Evolutionary conservation across 2,888 invertebrate genomes (phyloP), one percentile per base, ranked within the genome.

Genomic region (Coremacera marginata): DNA sequence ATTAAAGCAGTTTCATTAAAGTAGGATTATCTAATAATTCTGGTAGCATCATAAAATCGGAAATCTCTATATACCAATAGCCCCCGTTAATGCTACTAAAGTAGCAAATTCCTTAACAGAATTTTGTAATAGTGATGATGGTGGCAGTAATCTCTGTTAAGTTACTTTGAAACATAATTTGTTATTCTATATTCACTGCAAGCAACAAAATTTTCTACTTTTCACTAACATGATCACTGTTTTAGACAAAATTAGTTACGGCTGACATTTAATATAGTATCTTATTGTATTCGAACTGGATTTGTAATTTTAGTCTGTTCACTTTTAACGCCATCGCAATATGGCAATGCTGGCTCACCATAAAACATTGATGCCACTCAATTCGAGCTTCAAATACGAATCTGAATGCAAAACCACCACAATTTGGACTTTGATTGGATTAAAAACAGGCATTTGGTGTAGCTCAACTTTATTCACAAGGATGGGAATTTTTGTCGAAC

Each of bases 361-460:
- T 82, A 78, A 82, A 78, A 81, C 72, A 79, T 75, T 73, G 71
- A 78, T 14, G 70, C 72, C 77, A 57, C 65, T 76, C 52, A 55
- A 34, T 16, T 67, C 49, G 37, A 70, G 60, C 73, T 34, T 71
- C 65, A 79, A 80, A 79, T 22, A 22, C 57, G 52, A 74, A 57
- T 74, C 55, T 67, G 44, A 65, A 67, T 83, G 79, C 81, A 79
- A 65, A 82, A 82, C 84, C 84, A 83, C 84, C 85, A 77, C 84
- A 84, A 80, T 84, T 84, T 80, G 83, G 82, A 84, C 82, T 85
- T 85, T 85, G 85, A 86, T 86, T 86, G 86, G 86, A 86, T 85
- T 86, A 84, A 83, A 71, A 83, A 86, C 86, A 86, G 84, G 86
- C 83, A 83, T 86, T 86, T 83, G 85, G 83, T 84, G 86, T 78